Evolutionary conservation across 2,797 vertebrate genomes (phyloP), one percentile per base, ranked within the genome.

Genomic region (Prunella strophiata): DNA sequence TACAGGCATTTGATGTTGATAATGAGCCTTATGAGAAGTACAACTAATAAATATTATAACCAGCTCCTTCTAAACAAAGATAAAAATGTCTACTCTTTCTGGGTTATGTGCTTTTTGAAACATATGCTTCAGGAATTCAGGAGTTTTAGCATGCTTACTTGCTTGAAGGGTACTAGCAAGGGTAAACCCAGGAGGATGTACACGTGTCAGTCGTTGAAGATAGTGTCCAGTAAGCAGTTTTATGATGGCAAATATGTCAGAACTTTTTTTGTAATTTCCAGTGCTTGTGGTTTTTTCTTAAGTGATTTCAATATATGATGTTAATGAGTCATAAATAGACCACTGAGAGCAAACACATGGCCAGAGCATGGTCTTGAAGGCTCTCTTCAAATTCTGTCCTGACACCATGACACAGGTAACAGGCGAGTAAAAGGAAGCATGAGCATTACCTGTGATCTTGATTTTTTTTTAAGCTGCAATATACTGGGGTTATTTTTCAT

Each of bases 401-500:
- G 32, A 88, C 93, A 50, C 7, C 9, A 4, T 1, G 5, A 26
- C 13, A 21, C 3, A 32, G 7, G 6, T 20, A 80, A 57, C 5
- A 48, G 45, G 52, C 0, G 2, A 42, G 30, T n/a, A 75, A 61
- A 57, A 9, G 22, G 17, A 80, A 81, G 5, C 1, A 21, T 4
- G n/a, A 77, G 3, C 18, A 62, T 62, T 54, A 25, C 10, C 34
- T 51, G 18, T 3, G 7, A 73, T 6, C 23, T 38, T 58, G 20
- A 1, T 34, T 34, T 7, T 32, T 79, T 85, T 88, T 55, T 25
- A 71, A 81, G 36, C 1, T 34, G 10, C 51, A 81, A 32, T 29
- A 2, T 18, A 25, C 3, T 26, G 10, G 1, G 0, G 1, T 48
- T 25, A 30, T 17, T 54, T 74, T 59, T 63, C 36, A 25, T 54